Conservation (phyloP, 2,888 invertebrate genomes). For the Hirtodrosophila confusa region DNA sequence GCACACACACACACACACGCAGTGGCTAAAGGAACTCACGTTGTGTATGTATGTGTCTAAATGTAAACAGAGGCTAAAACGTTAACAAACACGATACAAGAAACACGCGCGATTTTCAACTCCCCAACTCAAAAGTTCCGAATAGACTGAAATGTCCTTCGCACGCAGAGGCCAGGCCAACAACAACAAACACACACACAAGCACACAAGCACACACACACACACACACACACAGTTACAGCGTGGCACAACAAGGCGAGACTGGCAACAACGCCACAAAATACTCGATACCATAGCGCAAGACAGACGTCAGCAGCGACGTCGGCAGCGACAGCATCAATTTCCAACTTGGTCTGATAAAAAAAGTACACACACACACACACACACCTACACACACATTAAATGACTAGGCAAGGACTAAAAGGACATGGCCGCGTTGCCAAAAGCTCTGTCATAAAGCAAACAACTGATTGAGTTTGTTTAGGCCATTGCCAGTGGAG, state of each 20-base stretch:
- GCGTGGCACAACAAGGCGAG: conserved; percentile 20
- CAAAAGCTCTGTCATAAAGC: conserved; percentile 62
- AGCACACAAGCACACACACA: background rate
- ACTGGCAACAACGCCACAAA: conserved; percentile 46
- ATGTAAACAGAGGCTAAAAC: conserved; percentile 22
- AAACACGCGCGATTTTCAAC: conserved; percentile 69
- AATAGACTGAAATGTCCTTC: conserved; percentile 79
- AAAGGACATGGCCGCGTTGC: conserved; percentile 48
- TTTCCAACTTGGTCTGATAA: conserved; percentile 51
- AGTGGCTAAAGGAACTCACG: background rate
- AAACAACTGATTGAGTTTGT: conserved; percentile 70
- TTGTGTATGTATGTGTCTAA: conserved; percentile 14
- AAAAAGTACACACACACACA: conserved; percentile 28
- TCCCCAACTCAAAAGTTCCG: conserved; percentile 80
- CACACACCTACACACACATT: conserved; percentile 13
- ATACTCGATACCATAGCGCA: conserved; percentile 42
- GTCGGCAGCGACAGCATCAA: conserved; percentile 55
- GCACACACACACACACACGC: conserved; percentile 4
- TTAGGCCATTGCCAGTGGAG: conserved; percentile 56
- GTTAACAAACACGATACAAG: conserved; percentile 48
- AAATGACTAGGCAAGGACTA: conserved; percentile 45
- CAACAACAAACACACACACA: conserved; percentile 31
- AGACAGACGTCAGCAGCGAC: conserved; percentile 38
- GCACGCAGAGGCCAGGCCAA: conserved; percentile 55
- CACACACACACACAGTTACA: conserved; percentile 6